These are phyloP conservation scores for Perizoma affinitatum DNA, from an alignment of 2,888 invertebrate species.

Conservation along the genomic window DNA sequence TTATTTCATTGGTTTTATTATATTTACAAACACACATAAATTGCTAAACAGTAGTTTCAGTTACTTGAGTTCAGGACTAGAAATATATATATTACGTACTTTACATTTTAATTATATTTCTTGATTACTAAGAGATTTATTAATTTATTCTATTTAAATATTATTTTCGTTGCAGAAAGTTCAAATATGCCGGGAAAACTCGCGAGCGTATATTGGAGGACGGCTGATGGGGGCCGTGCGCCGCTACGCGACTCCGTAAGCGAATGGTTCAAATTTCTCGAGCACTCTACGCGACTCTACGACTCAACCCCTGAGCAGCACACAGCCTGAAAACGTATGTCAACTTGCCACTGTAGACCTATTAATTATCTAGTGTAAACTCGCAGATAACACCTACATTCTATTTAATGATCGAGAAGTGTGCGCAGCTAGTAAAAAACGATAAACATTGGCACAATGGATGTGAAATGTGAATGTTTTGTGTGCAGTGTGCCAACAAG, in stretches of 20 bases:
- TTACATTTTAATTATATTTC: no score
- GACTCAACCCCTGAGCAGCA: conserved; percentile 20
- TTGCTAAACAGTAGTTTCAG: no score
- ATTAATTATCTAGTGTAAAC: conserved; percentile 46
- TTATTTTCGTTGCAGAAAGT: not conserved
- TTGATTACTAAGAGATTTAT: no score
- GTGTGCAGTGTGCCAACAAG: conserved; percentile 4
- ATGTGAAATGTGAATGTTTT: conserved; percentile 21
- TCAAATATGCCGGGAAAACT: conserved; percentile 35
- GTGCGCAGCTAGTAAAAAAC: conserved; percentile 33
- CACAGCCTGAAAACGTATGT: conserved; percentile 45
- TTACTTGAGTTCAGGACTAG: no score
- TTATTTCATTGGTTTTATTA: no score
- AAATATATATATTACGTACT: no score
- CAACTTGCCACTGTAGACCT: conserved; percentile 45
- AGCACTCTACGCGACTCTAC: conserved; percentile 34
- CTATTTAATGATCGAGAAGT: conserved; percentile 40
- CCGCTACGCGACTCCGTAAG: conserved; percentile 59
- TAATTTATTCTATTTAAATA: no score
- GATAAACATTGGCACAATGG: conserved; percentile 22
- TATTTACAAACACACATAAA: no score
- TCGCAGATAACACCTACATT: conserved; percentile 41
- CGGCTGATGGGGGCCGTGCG: conserved; percentile 52
- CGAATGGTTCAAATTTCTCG: conserved; percentile 58
- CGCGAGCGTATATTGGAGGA: conserved; percentile 61